A percentile compares a stretch with the other conserved stretches of the same genome.
These are phyloP conservation scores for Ectemnius lituratus DNA, from an alignment of 2,888 invertebrate species.

Conservation along the genomic window DNA sequence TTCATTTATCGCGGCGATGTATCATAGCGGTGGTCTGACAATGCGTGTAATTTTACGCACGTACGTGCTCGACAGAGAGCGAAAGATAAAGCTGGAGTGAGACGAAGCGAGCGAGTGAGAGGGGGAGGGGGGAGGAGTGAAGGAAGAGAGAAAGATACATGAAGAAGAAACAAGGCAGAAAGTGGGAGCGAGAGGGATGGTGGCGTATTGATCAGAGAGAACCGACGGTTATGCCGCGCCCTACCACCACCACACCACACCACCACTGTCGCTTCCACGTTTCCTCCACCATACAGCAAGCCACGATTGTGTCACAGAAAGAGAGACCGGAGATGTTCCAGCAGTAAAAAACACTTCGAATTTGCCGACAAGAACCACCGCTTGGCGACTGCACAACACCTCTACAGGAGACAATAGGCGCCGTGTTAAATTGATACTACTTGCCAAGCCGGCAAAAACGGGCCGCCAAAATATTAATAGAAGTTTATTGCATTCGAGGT, in stretches of 20 bases:
- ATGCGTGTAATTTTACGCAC: conserved; percentile 51
- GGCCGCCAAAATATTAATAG: too few relatives aligned
- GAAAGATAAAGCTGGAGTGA: conserved; percentile 43
- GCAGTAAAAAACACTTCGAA: conserved; percentile 24
- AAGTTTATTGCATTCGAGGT: too few relatives aligned
- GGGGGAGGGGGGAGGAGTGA: conserved; percentile 31
- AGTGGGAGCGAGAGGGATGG: conserved; percentile 67
- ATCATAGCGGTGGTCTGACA: conserved; percentile 35
- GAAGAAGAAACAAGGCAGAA: conserved; percentile 53
- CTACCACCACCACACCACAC: conserved; percentile 71
- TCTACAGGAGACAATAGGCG: too few relatives aligned
- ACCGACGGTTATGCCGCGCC: conserved; percentile 76
- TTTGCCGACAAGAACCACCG: conserved; percentile 11
- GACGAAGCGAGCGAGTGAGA: conserved; percentile 27
- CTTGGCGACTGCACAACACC: background rate
- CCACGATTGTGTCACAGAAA: conserved; percentile 27
- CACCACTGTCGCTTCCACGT: conserved; percentile 47
- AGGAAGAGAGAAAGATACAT: conserved; percentile 23
- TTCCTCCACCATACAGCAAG: conserved; percentile 45
- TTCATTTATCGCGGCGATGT: conserved; percentile 42
- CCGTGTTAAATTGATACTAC: too few relatives aligned
- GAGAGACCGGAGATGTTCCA: conserved; percentile 31
- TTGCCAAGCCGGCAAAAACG: too few relatives aligned
- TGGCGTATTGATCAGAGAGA: conserved; percentile 76
- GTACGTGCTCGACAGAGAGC: conserved; percentile 25